These are phyloP conservation scores for Onychostruthus taczanowskii DNA, from an alignment of 2,113 vertebrate genomes.

Conservation along the genomic window DNA sequence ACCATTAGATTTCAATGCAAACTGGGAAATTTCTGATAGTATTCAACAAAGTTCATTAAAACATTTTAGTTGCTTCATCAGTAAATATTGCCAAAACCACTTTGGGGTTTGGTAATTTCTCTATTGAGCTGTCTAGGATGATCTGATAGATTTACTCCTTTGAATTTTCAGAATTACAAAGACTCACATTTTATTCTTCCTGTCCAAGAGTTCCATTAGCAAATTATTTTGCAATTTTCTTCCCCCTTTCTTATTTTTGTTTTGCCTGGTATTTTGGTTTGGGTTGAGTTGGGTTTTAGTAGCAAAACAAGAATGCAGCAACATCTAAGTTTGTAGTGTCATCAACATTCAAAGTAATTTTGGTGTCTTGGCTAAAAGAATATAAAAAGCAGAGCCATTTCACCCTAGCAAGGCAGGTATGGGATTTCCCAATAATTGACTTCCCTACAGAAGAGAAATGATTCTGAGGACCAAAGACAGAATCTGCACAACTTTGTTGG, in stretches of 20 bases:
- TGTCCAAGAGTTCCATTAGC: not conserved
- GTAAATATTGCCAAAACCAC: not conserved
- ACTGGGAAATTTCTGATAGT: not conserved
- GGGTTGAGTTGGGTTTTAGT: not conserved
- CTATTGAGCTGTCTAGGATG: not conserved
- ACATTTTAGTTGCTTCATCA: not conserved
- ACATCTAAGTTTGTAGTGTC: not conserved
- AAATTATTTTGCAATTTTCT: not conserved
- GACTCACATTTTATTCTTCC: not conserved
- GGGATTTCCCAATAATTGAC: not conserved
- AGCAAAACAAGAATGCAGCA: not conserved
- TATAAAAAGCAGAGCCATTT: not conserved
- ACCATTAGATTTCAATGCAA: not conserved
- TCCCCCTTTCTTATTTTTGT: not conserved
- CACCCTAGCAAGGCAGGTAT: not conserved
- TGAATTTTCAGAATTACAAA: not conserved
- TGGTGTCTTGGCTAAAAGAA: not conserved
- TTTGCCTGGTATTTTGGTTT: not conserved
- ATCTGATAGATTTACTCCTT: not conserved
- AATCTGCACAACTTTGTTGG: not conserved
- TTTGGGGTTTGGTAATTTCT: not conserved
- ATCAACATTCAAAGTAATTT: not conserved
- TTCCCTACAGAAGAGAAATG: not conserved
- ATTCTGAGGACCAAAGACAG: not conserved
- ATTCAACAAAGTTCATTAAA: not conserved